These are phyloP conservation scores for Heliconius hermathena DNA, from an alignment of 1,140 invertebrate species.

Conservation along the genomic window DNA sequence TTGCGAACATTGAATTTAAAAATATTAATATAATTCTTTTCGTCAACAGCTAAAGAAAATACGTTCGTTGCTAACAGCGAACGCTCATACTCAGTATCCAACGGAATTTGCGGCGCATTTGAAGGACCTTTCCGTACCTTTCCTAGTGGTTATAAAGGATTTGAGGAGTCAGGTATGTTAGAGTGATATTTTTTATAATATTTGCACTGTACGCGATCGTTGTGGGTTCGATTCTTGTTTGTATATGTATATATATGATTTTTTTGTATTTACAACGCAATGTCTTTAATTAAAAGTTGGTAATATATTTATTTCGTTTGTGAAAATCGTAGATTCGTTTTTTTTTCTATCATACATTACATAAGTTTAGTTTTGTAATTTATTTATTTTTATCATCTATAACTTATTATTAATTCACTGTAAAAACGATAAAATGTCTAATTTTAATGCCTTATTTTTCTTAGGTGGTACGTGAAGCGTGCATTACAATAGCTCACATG, in stretches of 20 bases:
- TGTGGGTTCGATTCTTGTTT: too few relatives aligned
- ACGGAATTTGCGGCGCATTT: slow-evolving; percentile 92
- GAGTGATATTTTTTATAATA: too few relatives aligned
- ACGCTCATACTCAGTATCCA: slow-evolving; percentile 89
- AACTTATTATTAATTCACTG: too few relatives aligned
- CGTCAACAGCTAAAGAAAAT: slow-evolving; percentile 89
- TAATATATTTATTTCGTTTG: too few relatives aligned
- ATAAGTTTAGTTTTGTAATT: too few relatives aligned
- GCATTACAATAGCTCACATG: slow-evolving; percentile 96
- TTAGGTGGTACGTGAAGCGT: slow-evolving; percentile 96
- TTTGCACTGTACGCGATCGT: too few relatives aligned
- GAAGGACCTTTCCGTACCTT: slow-evolving; percentile 90
- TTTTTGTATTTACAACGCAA: too few relatives aligned
- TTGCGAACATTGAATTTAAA: background rate
- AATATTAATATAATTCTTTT: background rate
- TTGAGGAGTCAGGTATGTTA: slow-evolving; percentile 87
- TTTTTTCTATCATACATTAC: too few relatives aligned
- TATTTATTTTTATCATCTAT: too few relatives aligned
- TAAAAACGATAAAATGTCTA: background rate
- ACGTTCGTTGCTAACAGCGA: slow-evolving; percentile 90
- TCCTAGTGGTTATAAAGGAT: slow-evolving; percentile 94
- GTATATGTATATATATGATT: too few relatives aligned
- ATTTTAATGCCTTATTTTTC: slow-evolving; percentile 46
- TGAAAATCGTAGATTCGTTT: too few relatives aligned
- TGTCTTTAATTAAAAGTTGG: too few relatives aligned